phyloP scores from a whole-genome alignment of 2,888 invertebrate genomes.

The Pristionchus entomophagus region DNA sequence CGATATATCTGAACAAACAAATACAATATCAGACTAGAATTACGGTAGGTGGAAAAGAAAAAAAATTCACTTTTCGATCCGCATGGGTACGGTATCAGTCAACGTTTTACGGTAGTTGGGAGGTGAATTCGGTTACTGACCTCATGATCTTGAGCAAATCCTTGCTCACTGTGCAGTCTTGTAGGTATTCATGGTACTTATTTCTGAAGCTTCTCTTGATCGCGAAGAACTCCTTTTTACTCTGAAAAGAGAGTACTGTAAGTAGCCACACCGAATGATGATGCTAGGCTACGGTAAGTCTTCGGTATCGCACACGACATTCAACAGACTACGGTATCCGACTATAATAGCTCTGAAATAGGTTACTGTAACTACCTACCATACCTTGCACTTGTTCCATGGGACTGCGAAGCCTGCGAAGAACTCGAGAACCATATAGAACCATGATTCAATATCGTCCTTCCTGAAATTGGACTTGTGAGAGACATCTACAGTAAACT shows the following conservation, averaged over 20 bases:
- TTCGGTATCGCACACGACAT: no score
- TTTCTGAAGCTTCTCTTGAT: no score
- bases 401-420: not conserved
- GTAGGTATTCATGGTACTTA: not conserved
- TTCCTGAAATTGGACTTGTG: no score
- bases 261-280: not conserved
- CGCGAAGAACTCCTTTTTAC: not conserved
- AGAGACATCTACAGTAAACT: no score
- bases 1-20: not conserved
- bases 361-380: not conserved
- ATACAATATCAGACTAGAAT: no score
- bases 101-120: not conserved
- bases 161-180: not conserved
- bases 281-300: no score
- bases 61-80: no score
- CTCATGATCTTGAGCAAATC: not conserved
- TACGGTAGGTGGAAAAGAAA: no score
- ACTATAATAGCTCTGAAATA: not conserved
- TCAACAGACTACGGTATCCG: no score
- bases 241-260: no score
- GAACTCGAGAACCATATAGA: not conserved
- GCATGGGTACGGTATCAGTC: not conserved
- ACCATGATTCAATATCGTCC: not conserved
- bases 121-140: not conserved
- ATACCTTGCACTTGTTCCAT: not conserved